phyloP scores from a whole-genome alignment of 1,140 invertebrate species.

The Drosophila setifemur region DNA sequence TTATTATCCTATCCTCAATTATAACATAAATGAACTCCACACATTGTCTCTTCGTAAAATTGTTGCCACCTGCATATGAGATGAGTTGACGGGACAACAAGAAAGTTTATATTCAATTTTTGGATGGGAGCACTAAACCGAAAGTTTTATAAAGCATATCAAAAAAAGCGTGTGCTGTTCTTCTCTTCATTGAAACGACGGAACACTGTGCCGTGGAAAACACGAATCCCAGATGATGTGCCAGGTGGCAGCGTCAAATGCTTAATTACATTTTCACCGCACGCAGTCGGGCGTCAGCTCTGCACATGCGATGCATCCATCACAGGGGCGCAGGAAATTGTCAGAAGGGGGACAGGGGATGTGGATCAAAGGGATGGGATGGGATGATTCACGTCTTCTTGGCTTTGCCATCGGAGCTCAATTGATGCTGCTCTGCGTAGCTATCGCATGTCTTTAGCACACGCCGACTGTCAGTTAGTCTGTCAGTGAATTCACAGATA shows the following conservation, averaged over 20 bases:
- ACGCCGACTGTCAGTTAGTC: slow-evolving; percentile 33
- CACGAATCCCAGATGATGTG: not conserved
- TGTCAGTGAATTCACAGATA: slow-evolving; percentile 5
- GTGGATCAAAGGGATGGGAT: no score
- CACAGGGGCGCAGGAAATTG: slow-evolving; percentile 47
- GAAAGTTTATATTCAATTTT: not conserved
- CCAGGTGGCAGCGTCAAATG: slow-evolving; percentile 33
- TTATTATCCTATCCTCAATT: not conserved
- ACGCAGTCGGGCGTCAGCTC: slow-evolving; percentile 31
- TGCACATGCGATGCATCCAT: slow-evolving; percentile 63
- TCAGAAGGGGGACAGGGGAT: no score
- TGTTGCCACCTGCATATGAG: not conserved
- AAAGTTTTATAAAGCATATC: not conserved
- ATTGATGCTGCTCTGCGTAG: slow-evolving; percentile 45
- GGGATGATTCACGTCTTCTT: slow-evolving; percentile 30
- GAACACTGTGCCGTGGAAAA: not conserved
- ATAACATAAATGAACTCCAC: not conserved
- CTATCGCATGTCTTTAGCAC: slow-evolving; percentile 55
- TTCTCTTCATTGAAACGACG: no score
- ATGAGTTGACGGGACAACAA: not conserved
- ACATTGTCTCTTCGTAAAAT: not conserved
- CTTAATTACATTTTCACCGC: slow-evolving; percentile 75
- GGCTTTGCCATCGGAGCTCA: slow-evolving; percentile 33
- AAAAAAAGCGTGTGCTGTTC: not conserved
- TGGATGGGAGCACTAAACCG: not conserved